Base-by-base conservation (phyloP, 1,140 invertebrate species). In the Ladona fulva region DNA sequence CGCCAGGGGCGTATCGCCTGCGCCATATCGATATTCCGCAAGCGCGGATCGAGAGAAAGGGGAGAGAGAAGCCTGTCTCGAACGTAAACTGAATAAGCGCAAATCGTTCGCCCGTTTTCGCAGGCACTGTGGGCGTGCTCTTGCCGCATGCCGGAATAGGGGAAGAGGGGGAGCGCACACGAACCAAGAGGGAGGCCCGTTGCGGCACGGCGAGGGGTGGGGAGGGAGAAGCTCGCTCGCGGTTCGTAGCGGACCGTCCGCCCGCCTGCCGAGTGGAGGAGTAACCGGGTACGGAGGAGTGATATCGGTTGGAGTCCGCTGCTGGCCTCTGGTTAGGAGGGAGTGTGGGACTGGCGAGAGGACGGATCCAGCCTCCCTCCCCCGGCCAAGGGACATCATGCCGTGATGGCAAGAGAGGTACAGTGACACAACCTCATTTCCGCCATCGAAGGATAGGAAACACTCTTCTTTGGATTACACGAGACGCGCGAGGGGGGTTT, bases 51-150 rank as follows among this genome's bases (percentile, higher is more conserved):
- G 52, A 66, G 16, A 22, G 52, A 22, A 66, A 22, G 52, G 52
- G n/a, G n/a, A 19, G 52, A 66, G 52, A 66, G 52, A 66, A 12
- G n/a, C 29, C 29, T 37, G 29, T 37, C 29, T 37, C 29, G 3
- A 66, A 66, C 52, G 52, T 66, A 66, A 66, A 66, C 52, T 66
- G 52, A 66, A 66, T 66, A 66, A 66, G 52, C 52, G 52, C 52
- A 22, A 66, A 66, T 66, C 14, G 52, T 66, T 66, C 52, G 16
- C 52, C 52, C 52, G 52, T 66, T 66, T 66, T 66, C 52, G 52
- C 52, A 66, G 52, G 14, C 52, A 66, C 52, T 66, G 52, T 66
- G 52, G 52, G 52, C 52, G 52, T 66, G 52, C 52, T 19, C n/a
- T 66, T 66, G 52, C 52, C n/a, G 52, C 52, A 66, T 66, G 52